These are phyloP conservation scores for Myotis brandtii DNA, from an alignment of 2,113 vertebrate genomes.

Conservation along the genomic window DNA sequence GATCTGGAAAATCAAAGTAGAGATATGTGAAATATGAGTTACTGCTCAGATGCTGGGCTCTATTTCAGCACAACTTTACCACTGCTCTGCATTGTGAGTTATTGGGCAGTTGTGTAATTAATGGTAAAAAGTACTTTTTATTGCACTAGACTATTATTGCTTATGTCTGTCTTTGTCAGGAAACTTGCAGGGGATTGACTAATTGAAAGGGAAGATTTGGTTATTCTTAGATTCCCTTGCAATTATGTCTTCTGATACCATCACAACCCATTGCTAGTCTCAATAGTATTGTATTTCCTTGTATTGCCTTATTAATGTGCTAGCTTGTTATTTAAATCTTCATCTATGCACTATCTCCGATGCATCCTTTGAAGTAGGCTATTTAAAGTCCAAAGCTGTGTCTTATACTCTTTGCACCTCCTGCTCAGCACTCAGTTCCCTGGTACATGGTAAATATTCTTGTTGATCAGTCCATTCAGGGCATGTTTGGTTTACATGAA, in stretches of 20 bases:
- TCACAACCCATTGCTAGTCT: not conserved
- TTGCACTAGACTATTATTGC: not conserved
- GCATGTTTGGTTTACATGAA: not conserved
- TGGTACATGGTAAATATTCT: not conserved
- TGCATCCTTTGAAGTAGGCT: not conserved
- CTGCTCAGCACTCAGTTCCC: not conserved
- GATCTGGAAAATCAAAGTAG: conserved; percentile 19
- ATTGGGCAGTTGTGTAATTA: not conserved
- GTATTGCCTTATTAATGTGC: not conserved
- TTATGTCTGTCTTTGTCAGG: not conserved
- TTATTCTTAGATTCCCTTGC: not conserved
- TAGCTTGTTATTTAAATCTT: not conserved
- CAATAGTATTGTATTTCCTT: not conserved
- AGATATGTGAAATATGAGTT: not conserved
- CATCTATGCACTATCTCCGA: not conserved
- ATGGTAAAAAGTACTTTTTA: not conserved
- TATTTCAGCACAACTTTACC: not conserved
- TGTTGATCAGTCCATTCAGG: not conserved
- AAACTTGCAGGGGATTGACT: not conserved
- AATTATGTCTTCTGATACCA: not conserved
- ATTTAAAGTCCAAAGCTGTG: not conserved
- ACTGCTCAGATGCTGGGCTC: not conserved
- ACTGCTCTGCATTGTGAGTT: not conserved
- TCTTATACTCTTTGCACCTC: not conserved
- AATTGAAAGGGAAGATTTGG: not conserved